Percentiles rank a stretch among this genome's conserved stretches.
phyloP scores from a whole-genome alignment of 2,113 vertebrate species.

The Engraulis encrasicolus region DNA sequence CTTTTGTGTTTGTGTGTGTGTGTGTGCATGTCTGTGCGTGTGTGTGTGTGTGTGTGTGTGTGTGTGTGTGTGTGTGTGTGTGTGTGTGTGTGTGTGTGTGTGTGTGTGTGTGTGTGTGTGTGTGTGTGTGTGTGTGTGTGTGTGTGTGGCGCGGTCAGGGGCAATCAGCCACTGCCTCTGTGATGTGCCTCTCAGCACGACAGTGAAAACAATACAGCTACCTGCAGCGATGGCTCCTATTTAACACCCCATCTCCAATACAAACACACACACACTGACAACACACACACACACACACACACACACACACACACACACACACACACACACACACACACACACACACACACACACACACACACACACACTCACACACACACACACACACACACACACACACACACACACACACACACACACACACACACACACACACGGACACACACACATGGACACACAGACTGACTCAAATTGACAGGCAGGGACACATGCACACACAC shows the following conservation, averaged over 20 bases:
- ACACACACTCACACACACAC: background rate
- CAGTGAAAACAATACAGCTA: slow-evolving; percentile 37
- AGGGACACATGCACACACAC: too few relatives aligned
- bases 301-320: background rate
- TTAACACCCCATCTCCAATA: background rate
- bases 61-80: background rate
- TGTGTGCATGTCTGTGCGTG: background rate
- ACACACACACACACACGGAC: too few relatives aligned
- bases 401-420: too few relatives aligned
- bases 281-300: background rate
- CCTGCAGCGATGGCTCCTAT: background rate
- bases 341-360: too few relatives aligned
- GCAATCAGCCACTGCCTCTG: background rate
- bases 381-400: background rate
- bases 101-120: slow-evolving; percentile 13
- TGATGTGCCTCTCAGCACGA: slow-evolving; percentile 21
- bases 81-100: slow-evolving; percentile 34
- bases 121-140: background rate
- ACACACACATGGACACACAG: too few relatives aligned
- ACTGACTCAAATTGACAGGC: too few relatives aligned
- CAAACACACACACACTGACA: too few relatives aligned
- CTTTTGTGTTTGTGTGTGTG: too few relatives aligned
- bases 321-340: slow-evolving; percentile 4
- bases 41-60: background rate
- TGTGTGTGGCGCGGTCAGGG: background rate